A percentile compares a stretch with the other conserved stretches of the same genome.
These are phyloP conservation scores for Hydropsyche tenuis DNA, from an alignment of 1,140 invertebrate genomes.

Conservation along the genomic window DNA sequence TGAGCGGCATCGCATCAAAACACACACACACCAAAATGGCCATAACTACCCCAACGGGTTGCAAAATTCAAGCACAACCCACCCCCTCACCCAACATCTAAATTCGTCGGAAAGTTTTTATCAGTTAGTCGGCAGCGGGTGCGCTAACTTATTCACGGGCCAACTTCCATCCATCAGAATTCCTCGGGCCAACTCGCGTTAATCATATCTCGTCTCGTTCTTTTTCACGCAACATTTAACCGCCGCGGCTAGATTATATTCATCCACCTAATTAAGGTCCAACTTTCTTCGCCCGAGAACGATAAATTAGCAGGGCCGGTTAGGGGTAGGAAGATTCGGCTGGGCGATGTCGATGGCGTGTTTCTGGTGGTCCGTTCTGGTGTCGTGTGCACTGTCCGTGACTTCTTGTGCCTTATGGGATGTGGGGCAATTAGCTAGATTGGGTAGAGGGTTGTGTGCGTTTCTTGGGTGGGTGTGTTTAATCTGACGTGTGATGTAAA, in stretches of 20 bases:
- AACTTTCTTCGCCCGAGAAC: constrained; percentile 32
- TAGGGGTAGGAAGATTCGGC: too few relatives aligned
- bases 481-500: too few relatives aligned
- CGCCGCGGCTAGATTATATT: constrained; percentile 36
- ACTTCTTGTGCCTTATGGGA: too few relatives aligned
- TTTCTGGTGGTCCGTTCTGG: too few relatives aligned
- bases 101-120: constrained; percentile 35
- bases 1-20: too few relatives aligned
- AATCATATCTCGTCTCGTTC: constrained; percentile 37
- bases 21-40: too few relatives aligned
- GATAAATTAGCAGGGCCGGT: constrained; percentile 32
- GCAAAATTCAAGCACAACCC: not conserved
- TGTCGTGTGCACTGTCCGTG: too few relatives aligned
- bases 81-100: constrained; percentile 18
- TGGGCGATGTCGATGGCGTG: too few relatives aligned
- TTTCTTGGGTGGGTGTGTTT: too few relatives aligned
- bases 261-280: constrained; percentile 34
- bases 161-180: constrained; percentile 36
- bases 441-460: too few relatives aligned
- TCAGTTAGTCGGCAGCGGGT: constrained; percentile 14
- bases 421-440: too few relatives aligned
- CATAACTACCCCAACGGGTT: not conserved
- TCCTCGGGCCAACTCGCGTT: constrained; percentile 31
- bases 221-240: constrained; percentile 38
- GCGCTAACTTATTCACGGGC: constrained; percentile 31